Evolutionary conservation across 1,140 invertebrate genomes (phyloP).

Genomic region (Papilio polyxenes): DNA sequence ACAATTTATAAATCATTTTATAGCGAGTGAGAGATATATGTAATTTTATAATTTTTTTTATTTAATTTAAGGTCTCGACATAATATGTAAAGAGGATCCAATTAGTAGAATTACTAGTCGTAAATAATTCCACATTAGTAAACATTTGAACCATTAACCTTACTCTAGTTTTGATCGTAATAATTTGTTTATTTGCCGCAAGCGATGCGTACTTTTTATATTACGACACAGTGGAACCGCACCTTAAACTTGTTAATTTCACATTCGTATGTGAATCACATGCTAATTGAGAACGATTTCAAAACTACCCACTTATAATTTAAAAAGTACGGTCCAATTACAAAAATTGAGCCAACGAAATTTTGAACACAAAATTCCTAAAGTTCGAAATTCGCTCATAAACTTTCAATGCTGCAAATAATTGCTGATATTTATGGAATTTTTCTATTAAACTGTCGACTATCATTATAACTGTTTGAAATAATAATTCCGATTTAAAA

Average conservation of each 20-base stretch:
- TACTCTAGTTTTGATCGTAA: constrained; percentile 17
- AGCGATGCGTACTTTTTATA: constrained; percentile 13
- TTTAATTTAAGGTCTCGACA: neutral
- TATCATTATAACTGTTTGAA: too few species aligned
- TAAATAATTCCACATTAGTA: neutral
- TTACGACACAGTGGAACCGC: neutral
- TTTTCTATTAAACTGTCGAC: too few species aligned
- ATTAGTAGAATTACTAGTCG: neutral
- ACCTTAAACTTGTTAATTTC: constrained; percentile 28
- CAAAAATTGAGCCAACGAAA: too few species aligned
- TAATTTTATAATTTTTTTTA: too few species aligned
- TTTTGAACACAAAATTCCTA: too few species aligned
- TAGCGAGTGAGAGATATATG: neutral
- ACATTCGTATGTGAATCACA: constrained; percentile 1
- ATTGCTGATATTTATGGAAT: too few species aligned
- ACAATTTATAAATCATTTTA: neutral
- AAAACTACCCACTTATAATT: neutral
- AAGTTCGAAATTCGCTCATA: too few species aligned
- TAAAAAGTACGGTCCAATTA: neutral
- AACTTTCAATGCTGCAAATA: too few species aligned
- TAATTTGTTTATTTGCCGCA: constrained; percentile 1
- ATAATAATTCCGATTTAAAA: too few species aligned
- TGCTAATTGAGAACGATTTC: neutral
- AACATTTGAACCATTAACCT: constrained; percentile 15
- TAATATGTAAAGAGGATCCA: neutral